These are phyloP conservation scores for Orthonevra nobilis DNA, from an alignment of 2,888 invertebrate species.

Conservation along the genomic window DNA sequence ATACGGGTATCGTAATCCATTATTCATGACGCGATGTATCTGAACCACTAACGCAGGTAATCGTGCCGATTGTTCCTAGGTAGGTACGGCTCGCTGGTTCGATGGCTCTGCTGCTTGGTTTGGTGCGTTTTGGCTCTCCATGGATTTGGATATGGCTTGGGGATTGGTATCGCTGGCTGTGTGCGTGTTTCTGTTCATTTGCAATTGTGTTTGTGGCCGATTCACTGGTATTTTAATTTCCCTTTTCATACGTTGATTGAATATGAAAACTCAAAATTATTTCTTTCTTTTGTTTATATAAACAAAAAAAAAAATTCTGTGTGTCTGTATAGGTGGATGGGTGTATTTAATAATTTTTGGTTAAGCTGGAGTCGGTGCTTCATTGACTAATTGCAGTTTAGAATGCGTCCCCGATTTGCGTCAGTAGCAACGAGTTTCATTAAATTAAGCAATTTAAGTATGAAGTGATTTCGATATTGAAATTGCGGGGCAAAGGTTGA, in stretches of 20 bases:
- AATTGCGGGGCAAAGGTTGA: no score
- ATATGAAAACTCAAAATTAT: constrained; percentile 64
- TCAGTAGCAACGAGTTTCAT: no score
- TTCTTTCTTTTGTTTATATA: no score
- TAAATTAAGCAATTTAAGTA: no score
- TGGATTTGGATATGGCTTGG: constrained; percentile 59
- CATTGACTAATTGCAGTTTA: no score
- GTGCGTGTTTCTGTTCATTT: constrained; percentile 6
- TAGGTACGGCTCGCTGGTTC: constrained; percentile 11
- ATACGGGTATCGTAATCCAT: constrained; percentile 55
- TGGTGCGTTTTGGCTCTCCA: constrained; percentile 32
- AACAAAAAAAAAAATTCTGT: no score
- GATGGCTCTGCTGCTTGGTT: constrained; percentile 15
- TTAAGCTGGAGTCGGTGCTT: no score
- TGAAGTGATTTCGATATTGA: no score
- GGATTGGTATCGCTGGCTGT: constrained; percentile 21
- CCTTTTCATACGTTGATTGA: constrained; percentile 69
- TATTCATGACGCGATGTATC: constrained; percentile 64
- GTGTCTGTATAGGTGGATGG: no score
- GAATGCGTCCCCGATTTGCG: no score
- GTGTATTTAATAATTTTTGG: no score
- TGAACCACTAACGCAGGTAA: constrained; percentile 67
- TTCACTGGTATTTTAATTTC: constrained; percentile 68
- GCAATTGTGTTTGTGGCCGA: constrained; percentile 16
- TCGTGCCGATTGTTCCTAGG: constrained; percentile 57